phyloP scores from a whole-genome alignment of 2,113 vertebrate species.

The Struthidea cinerea region DNA sequence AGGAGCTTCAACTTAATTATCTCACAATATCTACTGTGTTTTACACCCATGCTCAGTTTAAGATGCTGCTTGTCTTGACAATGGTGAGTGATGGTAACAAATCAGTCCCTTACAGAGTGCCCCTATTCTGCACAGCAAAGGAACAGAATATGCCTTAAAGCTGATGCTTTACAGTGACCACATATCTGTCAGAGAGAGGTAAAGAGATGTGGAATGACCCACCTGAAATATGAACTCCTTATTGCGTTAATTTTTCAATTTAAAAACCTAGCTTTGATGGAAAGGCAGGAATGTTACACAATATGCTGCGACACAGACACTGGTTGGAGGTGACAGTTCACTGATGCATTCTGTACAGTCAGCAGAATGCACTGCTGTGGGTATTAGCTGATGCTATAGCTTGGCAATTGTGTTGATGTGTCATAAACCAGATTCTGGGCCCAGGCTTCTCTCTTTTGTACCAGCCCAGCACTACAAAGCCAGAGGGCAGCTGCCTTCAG shows the following conservation, averaged over 20 bases:
- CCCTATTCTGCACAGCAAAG: background rate
- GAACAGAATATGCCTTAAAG: background rate
- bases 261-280: background rate
- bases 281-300: background rate
- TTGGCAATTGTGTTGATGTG: background rate
- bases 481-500: background rate
- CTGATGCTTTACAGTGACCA: background rate
- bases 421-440: background rate
- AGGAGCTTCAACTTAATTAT: background rate
- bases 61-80: background rate
- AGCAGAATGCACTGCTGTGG: background rate
- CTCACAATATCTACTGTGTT: background rate
- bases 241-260: background rate
- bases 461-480: background rate
- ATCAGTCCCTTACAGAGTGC: background rate
- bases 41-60: background rate
- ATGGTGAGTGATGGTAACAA: background rate
- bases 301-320: rapidly evolving
- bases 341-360: background rate
- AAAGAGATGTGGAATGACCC: background rate
- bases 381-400: background rate
- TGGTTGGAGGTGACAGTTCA: background rate
- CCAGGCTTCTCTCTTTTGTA: background rate
- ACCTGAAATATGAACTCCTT: background rate
- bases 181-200: background rate